These are phyloP conservation scores for Columba janthina DNA, from an alignment of 2,113 vertebrate genomes.

Conservation along the genomic window DNA sequence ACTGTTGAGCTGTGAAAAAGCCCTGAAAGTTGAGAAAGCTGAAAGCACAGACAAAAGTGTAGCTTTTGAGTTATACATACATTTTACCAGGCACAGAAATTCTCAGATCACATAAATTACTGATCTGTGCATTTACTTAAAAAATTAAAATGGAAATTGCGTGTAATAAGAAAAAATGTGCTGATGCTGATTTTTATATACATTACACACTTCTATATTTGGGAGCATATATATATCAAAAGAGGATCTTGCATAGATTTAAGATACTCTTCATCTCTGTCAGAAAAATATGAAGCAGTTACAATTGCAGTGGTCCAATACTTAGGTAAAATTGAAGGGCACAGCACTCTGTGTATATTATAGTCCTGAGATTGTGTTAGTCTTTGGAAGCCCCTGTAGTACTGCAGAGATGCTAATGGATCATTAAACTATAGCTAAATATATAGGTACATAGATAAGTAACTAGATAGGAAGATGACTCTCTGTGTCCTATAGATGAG, in stretches of 20 bases:
- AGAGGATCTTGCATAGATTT: background rate
- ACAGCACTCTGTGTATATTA: background rate
- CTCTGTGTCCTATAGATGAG: background rate
- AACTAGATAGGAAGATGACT: too few relatives aligned
- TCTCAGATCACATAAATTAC: background rate
- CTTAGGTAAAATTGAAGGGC: background rate
- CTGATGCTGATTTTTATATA: background rate
- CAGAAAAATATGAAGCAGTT: background rate
- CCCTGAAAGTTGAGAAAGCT: background rate
- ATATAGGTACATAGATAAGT: background rate
- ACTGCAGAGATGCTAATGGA: background rate
- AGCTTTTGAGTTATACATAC: background rate
- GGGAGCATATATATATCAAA: accelerated
- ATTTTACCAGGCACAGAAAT: background rate
- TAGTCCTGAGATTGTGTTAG: background rate
- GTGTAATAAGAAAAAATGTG: background rate
- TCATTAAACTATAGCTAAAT: background rate
- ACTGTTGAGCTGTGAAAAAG: background rate
- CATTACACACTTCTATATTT: background rate
- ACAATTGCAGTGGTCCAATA: background rate
- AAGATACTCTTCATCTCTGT: background rate
- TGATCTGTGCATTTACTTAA: background rate
- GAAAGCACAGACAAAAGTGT: background rate
- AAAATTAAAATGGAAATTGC: background rate
- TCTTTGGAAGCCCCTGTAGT: background rate